Percentiles rank a stretch among this genome's conserved stretches.
Evolutionary conservation across 2,113 vertebrate species (phyloP).

Genomic region (Ameiurus melas): DNA sequence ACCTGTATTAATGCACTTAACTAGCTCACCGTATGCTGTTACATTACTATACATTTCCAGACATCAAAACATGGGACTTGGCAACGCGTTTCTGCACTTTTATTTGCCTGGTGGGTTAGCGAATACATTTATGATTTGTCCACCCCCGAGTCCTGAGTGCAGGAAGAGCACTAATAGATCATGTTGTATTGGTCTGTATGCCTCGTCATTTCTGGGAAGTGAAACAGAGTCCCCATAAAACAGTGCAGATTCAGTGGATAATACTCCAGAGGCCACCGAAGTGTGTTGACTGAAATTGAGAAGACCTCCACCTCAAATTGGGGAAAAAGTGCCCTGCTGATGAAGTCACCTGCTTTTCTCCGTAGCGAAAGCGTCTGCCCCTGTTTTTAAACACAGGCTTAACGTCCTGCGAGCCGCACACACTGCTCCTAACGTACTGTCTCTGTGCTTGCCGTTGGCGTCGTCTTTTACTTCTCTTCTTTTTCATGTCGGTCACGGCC

Average conservation of each 20-base stretch:
- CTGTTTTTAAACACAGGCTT: conserved; percentile 13
- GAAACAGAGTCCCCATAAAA: background rate
- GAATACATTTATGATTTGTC: conserved; percentile 1
- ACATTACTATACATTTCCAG: background rate
- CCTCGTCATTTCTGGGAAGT: background rate
- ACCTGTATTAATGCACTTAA: background rate
- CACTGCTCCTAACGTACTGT: conserved; percentile 12
- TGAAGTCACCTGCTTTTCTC: conserved; percentile 26
- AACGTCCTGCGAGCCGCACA: conserved; percentile 11
- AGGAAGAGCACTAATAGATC: background rate
- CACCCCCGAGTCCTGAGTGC: background rate
- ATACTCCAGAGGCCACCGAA: background rate
- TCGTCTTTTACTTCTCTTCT: conserved; percentile 13
- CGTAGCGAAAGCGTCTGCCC: background rate
- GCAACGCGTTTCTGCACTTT: background rate
- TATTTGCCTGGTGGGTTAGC: too few species aligned
- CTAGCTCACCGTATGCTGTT: background rate
- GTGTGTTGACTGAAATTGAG: background rate
- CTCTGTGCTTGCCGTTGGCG: background rate
- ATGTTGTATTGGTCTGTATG: background rate
- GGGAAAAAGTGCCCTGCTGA: background rate
- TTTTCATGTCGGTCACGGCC: background rate
- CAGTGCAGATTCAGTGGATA: background rate
- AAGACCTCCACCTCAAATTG: background rate
- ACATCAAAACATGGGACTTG: too few species aligned